Evolutionary conservation across 2,113 vertebrate genomes (phyloP).

Genomic region (Nymphicus hollandicus): DNA sequence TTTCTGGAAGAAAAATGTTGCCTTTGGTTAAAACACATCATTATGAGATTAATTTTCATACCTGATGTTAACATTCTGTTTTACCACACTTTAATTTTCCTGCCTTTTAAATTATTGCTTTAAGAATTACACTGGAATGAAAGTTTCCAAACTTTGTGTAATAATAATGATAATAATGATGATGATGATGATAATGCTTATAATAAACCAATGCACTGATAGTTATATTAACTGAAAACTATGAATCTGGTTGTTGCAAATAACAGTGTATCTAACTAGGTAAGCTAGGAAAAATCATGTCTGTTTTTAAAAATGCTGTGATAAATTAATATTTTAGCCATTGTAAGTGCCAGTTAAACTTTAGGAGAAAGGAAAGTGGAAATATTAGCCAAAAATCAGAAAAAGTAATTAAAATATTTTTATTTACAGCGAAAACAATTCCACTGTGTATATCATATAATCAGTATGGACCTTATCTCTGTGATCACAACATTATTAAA

Average conservation of each 20-base stretch:
- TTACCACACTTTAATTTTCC: neutral
- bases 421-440: conserved; percentile 59
- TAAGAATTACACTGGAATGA: neutral
- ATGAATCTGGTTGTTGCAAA: neutral
- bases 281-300: neutral
- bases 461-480: conserved; percentile 51
- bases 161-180: no score
- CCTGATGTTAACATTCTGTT: neutral
- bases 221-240: neutral
- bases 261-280: neutral
- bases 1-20: neutral
- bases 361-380: neutral
- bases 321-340: neutral
- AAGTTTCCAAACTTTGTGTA: neutral
- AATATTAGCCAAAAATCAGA: neutral
- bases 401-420: neutral
- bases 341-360: neutral
- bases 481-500: conserved; percentile 61
- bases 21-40: neutral
- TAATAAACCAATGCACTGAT: neutral
- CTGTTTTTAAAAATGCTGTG: neutral
- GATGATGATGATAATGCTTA: neutral
- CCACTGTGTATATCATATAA: conserved; percentile 39
- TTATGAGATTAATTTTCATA: neutral
- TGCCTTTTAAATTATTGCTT: neutral